Percentiles rank a stretch among this genome's conserved stretches.
phyloP scores from a whole-genome alignment of 2,113 vertebrate genomes.

The Megaptera novaeangliae region DNA sequence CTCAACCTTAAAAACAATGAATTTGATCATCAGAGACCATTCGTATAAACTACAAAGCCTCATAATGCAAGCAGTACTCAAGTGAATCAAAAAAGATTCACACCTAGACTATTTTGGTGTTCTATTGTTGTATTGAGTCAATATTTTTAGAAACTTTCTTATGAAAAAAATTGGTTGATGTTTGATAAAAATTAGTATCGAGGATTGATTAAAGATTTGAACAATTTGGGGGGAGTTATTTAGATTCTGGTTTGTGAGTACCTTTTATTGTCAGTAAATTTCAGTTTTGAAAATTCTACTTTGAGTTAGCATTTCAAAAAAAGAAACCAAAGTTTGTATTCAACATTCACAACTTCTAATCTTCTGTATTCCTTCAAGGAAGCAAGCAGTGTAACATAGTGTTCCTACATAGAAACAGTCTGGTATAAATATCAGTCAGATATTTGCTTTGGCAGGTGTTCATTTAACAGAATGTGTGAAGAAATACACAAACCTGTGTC shows the following conservation, averaged over 20 bases:
- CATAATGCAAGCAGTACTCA: not conserved
- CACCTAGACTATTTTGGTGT: not conserved
- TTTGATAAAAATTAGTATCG: not conserved
- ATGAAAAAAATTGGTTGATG: not conserved
- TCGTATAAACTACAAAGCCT: not conserved
- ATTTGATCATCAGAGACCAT: not conserved
- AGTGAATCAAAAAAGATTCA: not conserved
- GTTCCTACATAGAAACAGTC: conserved; percentile 71
- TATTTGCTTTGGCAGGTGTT: conserved; percentile 75
- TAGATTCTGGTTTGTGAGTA: not conserved
- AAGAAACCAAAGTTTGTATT: conserved; percentile 15
- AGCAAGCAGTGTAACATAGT: conserved; percentile 11
- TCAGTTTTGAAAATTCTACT: conserved; percentile 20
- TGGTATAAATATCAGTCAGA: conserved; percentile 71
- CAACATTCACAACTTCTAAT: conserved; percentile 18
- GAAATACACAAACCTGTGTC: conserved; percentile 69
- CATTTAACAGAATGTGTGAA: conserved; percentile 72
- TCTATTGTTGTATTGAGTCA: not conserved
- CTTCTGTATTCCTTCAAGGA: conserved; percentile 45
- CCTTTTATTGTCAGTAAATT: not conserved
- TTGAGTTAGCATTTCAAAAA: conserved; percentile 3
- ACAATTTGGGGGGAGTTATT: not conserved
- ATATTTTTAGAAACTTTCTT: not conserved
- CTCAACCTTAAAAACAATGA: not conserved
- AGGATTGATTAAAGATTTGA: not conserved